These are phyloP conservation scores for Drosophila suzukii DNA, from an alignment of 1,140 invertebrate genomes.

Conservation along the genomic window DNA sequence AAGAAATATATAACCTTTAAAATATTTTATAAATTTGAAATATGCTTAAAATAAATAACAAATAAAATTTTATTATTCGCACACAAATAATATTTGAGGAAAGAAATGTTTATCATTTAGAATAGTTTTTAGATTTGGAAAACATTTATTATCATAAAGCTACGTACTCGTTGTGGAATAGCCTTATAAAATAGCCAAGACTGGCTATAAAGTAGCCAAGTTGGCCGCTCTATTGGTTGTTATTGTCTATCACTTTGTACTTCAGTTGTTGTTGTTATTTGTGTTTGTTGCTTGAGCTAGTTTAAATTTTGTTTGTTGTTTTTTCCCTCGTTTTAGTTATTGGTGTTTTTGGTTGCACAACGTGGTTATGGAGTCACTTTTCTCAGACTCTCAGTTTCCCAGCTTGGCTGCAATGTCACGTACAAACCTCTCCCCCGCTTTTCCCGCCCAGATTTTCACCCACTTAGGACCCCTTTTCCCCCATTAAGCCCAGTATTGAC, in stretches of 20 bases:
- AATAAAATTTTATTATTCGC: neutral
- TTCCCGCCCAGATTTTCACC: neutral
- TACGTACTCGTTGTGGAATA: neutral
- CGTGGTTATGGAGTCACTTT: conserved; percentile 72
- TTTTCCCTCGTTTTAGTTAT: conserved; percentile 15
- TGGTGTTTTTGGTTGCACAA: conserved; percentile 35
- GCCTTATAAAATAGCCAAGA: neutral
- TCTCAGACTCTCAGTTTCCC: conserved; percentile 28
- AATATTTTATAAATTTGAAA: too few relatives aligned
- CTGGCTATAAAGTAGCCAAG: neutral
- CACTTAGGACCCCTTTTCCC: neutral
- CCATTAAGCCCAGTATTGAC: conserved; percentile 45
- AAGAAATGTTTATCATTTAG: too few relatives aligned
- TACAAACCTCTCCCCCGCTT: conserved; percentile 14
- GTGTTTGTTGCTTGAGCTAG: conserved; percentile 1
- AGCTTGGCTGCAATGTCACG: conserved; percentile 56
- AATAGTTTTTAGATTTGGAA: too few relatives aligned
- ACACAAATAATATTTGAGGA: neutral
- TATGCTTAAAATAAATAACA: neutral
- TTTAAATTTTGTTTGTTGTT: neutral
- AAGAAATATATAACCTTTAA: too few relatives aligned
- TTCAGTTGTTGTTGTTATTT: conserved; percentile 5
- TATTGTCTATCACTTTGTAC: conserved; percentile 7
- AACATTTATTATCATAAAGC: neutral
- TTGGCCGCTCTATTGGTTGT: neutral